Base-by-base conservation (phyloP, 37 sponge, comb jelly and placozoan genomes). In the Aplysina aerophoba region DNA sequence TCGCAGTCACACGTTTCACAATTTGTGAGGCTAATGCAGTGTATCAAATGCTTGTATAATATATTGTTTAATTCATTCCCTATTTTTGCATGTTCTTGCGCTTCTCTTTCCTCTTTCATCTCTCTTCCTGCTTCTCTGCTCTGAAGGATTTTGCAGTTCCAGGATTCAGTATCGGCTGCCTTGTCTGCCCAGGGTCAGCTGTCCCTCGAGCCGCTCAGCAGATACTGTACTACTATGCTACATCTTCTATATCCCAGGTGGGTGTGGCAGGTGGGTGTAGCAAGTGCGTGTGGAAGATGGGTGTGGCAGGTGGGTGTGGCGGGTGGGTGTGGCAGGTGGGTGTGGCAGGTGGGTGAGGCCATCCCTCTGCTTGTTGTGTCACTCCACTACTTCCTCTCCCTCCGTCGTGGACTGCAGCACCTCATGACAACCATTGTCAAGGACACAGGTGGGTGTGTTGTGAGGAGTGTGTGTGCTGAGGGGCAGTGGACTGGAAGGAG, bases 61-160 rank as follows among this genome's bases (percentile, higher is more conserved):
- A n/a, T n/a, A n/a, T n/a, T n/a, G n/a, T n/a, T n/a, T n/a, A n/a
- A n/a, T n/a, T n/a, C n/a, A n/a, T n/a, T n/a, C n/a, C n/a, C n/a
- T n/a, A n/a, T n/a, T n/a, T n/a, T n/a, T n/a, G n/a, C n/a, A n/a
- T n/a, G n/a, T n/a, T n/a, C n/a, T n/a, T n/a, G n/a, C n/a, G n/a
- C n/a, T n/a, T n/a, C 41, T 22, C 34, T 13, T 35, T 34, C 41
- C 74, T 39, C 63, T 24, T 36, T 25, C 53, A 15, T 66, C 20
- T 39, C 16, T 27, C 55, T 28, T 40, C 59, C 53, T 44, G 6
- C 50, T 44, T 44, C 50, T 11, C 50, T 8, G 6, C 8, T 44
- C 8, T 30, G 30, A 16, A 69, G 71, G 71, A 69, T 30, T 69
- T 69, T 69, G 71, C 35, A 11, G 34, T 69, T 3, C 71, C 71